These are phyloP conservation scores for Corythaeola cristata DNA, from an alignment of 2,113 vertebrate species.

Conservation along the genomic window DNA sequence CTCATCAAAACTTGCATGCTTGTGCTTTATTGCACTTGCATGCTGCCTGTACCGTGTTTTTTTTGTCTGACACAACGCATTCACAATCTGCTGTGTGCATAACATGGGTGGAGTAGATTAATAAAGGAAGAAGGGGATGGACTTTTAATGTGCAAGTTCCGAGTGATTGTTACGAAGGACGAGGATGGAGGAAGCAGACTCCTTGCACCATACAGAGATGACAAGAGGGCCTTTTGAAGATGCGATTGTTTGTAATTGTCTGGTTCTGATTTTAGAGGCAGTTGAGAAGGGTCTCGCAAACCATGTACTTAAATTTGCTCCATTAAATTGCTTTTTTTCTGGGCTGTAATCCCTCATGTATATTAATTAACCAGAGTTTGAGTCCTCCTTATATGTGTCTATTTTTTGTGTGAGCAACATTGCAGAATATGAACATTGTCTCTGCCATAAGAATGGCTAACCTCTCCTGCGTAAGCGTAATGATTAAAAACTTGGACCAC, in stretches of 20 bases:
- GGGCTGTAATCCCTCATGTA: neutral
- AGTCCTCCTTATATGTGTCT: neutral
- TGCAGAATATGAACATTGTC: neutral
- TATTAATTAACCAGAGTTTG: neutral
- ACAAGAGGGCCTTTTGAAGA: conserved; percentile 10
- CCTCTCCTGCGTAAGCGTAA: neutral
- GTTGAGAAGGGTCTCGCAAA: neutral
- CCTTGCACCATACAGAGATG: neutral
- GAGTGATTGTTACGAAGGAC: conserved; percentile 11
- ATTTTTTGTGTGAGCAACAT: neutral
- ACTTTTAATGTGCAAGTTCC: conserved; percentile 21
- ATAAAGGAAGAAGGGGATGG: conserved; percentile 47
- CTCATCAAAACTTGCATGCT: neutral
- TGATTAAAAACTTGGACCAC: conserved; percentile 36
- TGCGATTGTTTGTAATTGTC: neutral
- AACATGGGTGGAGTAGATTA: conserved; percentile 39
- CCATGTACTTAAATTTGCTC: neutral
- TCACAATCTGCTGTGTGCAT: neutral
- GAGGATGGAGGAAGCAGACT: conserved; percentile 21
- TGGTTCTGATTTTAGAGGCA: neutral
- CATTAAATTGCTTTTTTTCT: neutral
- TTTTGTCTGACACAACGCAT: neutral
- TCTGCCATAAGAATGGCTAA: neutral
- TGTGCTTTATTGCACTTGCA: neutral
- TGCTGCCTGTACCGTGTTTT: neutral